Percentiles rank a stretch among this genome's conserved stretches.
These are phyloP conservation scores for Meta bourneti DNA, from an alignment of 2,888 invertebrate genomes.

Conservation along the genomic window DNA sequence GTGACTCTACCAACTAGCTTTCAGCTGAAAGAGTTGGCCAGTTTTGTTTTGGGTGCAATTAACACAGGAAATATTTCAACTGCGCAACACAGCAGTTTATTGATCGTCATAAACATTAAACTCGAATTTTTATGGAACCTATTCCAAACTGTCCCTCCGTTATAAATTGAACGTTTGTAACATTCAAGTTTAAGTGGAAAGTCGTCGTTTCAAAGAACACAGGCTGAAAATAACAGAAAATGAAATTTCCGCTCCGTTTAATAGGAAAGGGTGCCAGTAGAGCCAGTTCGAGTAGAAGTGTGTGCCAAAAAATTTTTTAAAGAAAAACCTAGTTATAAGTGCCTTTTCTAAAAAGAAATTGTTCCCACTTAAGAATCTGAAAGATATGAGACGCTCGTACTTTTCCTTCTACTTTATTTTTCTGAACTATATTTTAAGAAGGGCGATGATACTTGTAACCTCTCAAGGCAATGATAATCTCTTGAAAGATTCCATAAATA, in stretches of 20 bases:
- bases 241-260: conserved; percentile 6
- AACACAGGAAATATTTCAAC: too few relatives aligned
- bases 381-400: not conserved
- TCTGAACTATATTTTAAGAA: conserved; percentile 34
- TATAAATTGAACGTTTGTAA: too few relatives aligned
- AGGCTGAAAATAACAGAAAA: not conserved
- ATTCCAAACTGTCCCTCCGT: too few relatives aligned
- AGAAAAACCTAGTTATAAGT: conserved; percentile 32
- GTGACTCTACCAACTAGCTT: too few relatives aligned
- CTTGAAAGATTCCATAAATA: conserved; percentile 56
- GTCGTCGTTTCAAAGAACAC: too few relatives aligned
- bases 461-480: conserved; percentile 49
- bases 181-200: too few relatives aligned
- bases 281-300: conserved; percentile 24
- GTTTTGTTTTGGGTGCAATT: too few relatives aligned
- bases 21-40: too few relatives aligned
- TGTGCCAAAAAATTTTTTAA: conserved; percentile 30
- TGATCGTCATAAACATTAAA: too few relatives aligned
- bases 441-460: conserved; percentile 29
- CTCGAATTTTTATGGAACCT: too few relatives aligned
- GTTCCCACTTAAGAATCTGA: conserved; percentile 39
- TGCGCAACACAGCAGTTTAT: too few relatives aligned
- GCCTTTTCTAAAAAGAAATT: conserved; percentile 52
- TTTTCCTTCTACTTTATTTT: conserved; percentile 29
- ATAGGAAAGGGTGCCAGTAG: conserved; percentile 24